phyloP scores from a whole-genome alignment of 2,888 invertebrate genomes.

The Torymus auratus region DNA sequence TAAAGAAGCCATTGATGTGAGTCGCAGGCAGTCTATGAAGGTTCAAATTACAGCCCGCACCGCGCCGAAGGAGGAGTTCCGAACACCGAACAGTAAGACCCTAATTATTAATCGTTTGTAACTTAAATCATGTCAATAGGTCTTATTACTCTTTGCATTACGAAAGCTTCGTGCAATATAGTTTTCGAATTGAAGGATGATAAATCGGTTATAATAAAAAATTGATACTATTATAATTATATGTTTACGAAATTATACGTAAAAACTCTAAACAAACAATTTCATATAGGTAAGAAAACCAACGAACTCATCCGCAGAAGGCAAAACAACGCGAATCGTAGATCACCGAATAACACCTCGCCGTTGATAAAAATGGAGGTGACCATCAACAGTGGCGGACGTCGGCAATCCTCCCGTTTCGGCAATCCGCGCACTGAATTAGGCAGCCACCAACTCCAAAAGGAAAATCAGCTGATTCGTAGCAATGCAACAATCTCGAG shows the following conservation, averaged over 20 bases:
- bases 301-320: slow-evolving; percentile 33
- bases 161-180: too few species aligned
- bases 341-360: slow-evolving; percentile 45
- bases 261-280: not conserved
- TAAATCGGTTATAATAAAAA: too few species aligned
- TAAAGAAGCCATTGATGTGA: slow-evolving; percentile 41
- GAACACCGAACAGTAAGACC: slow-evolving; percentile 40
- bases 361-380: slow-evolving; percentile 64
- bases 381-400: slow-evolving; percentile 45
- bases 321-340: slow-evolving; percentile 57
- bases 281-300: not conserved
- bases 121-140: too few species aligned
- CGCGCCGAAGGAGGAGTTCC: slow-evolving; percentile 36
- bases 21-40: slow-evolving; percentile 50
- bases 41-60: slow-evolving; percentile 14
- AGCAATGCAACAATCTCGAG: slow-evolving; percentile 44
- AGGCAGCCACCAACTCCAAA: slow-evolving; percentile 24
- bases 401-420: slow-evolving; percentile 40
- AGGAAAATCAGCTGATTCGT: slow-evolving; percentile 36
- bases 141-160: too few species aligned
- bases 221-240: not conserved
- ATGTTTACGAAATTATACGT: not conserved
- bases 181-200: too few species aligned
- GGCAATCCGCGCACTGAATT: slow-evolving; percentile 35
- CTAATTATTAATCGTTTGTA: not conserved